Conservation (phyloP, 92 coral and sea anemone genomes). For the Pocillopora meandrina region DNA sequence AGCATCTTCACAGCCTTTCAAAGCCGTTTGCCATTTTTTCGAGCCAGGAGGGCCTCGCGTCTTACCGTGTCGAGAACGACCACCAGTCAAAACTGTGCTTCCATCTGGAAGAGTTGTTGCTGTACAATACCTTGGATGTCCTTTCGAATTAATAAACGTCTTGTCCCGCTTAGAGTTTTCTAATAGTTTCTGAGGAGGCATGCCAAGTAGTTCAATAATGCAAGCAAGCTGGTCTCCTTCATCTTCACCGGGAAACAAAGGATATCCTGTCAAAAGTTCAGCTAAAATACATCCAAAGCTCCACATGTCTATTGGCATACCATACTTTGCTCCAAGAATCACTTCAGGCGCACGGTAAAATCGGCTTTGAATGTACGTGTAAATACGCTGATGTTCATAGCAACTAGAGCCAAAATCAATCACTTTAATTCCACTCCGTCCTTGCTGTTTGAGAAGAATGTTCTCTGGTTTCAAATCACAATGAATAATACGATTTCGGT, state of each 20-base stretch:
- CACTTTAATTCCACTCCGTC: conserved; percentile 96
- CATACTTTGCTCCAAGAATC: conserved; percentile 92
- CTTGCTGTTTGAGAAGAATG: conserved; percentile 95
- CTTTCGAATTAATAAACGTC: conserved; percentile 94
- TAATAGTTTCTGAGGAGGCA: conserved; percentile 81
- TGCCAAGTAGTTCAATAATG: conserved; percentile 85
- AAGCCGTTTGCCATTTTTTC: conserved; percentile 79
- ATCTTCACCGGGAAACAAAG: conserved; percentile 98
- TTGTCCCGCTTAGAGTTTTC: conserved; percentile 93
- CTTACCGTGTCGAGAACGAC: conserved; percentile 98
- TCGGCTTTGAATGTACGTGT: conserved; percentile 98
- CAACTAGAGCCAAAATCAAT: conserved; percentile 99
- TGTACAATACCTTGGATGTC: conserved; percentile 96
- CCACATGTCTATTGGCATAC: conserved; percentile 99
- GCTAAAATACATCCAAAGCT: conserved; percentile 97
- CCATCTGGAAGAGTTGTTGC: conserved; percentile 96
- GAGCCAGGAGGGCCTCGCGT: conserved; percentile 94
- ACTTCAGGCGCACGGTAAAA: conserved; percentile 99
- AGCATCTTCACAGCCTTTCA: conserved; percentile 95
- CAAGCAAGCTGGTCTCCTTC: conserved; percentile 99
- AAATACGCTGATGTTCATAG: conserved; percentile 95
- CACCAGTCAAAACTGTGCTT: conserved; percentile 85
- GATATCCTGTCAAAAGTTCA: conserved; percentile 97
- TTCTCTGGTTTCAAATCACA: conserved; percentile 98
- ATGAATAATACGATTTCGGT: conserved; percentile 91